These are phyloP conservation scores for Copidosoma floridanum DNA, from an alignment of 1,140 invertebrate genomes.

Conservation along the genomic window DNA sequence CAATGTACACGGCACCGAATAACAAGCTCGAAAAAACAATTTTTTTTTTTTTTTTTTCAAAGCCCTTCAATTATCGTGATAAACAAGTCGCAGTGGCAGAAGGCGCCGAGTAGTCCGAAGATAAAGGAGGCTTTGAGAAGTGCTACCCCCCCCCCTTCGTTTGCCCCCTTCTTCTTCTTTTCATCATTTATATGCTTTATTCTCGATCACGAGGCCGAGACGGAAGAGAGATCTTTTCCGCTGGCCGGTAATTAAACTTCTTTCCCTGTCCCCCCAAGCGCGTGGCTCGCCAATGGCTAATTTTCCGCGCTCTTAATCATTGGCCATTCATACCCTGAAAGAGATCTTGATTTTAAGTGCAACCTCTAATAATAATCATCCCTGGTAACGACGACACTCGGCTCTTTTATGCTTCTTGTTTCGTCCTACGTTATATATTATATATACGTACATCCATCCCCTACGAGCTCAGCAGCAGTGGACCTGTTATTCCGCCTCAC, in stretches of 20 bases:
- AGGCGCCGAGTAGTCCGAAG: conserved; percentile 10
- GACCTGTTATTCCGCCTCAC: conserved; percentile 47
- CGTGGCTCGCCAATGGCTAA: conserved; percentile 38
- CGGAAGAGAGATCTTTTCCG: not conserved
- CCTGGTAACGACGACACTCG: conserved; percentile 47
- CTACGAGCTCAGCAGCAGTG: no score
- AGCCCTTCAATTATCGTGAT: conserved; percentile 20
- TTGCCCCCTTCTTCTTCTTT: conserved; percentile 5
- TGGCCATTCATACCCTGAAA: conserved; percentile 55
- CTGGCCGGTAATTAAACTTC: conserved; percentile 23
- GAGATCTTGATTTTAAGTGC: conserved; percentile 55
- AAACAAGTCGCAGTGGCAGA: conserved; percentile 14
- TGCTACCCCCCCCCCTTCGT: no score
- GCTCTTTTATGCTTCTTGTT: no score
- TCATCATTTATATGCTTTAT: no score
- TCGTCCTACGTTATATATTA: no score
- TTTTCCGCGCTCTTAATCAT: conserved; percentile 54
- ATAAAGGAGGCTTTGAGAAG: conserved; percentile 10
- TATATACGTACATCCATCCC: conserved; percentile 9
- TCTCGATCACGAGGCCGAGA: not conserved
- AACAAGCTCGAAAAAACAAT: conserved; percentile 10
- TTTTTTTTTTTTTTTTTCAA: no score
- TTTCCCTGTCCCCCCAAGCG: not conserved
- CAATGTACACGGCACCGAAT: not conserved
- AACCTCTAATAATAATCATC: conserved; percentile 55